Conservation (phyloP, 1,140 invertebrate genomes). For the Euura lappo region DNA sequence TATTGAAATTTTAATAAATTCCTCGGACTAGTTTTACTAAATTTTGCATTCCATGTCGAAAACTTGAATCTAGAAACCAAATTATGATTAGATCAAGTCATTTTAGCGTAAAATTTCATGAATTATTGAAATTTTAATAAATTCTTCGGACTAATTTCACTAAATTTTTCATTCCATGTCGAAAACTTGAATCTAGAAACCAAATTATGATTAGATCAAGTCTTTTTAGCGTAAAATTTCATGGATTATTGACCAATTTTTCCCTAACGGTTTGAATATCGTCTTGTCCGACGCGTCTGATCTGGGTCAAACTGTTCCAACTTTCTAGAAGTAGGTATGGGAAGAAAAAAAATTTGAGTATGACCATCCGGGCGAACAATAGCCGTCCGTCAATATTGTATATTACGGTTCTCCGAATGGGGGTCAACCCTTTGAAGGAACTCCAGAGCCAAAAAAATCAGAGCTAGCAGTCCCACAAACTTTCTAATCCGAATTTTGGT, state of each 20-base stretch:
- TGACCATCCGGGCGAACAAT: not conserved
- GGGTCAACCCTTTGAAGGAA: not conserved
- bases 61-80: no score
- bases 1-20: no score
- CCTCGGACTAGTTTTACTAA: no score
- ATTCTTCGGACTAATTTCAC: no score
- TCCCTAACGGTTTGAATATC: no score
- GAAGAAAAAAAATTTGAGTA: not conserved
- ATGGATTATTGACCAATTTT: no score
- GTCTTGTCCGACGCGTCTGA: not conserved
- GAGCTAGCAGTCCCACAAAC: not conserved
- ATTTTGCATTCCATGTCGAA: no score
- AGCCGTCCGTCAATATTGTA: not conserved
- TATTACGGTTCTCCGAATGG: not conserved
- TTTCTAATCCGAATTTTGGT: constrained; percentile 5
- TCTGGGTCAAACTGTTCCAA: not conserved
- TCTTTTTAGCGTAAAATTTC: not conserved
- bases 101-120: no score
- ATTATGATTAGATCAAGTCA: no score
- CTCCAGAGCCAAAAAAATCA: not conserved
- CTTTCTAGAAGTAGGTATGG: not conserved
- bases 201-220: not conserved
- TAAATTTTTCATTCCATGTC: no score
- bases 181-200: no score
- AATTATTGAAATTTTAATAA: no score